Conservation (phyloP, 2,797 vertebrate species). For the Syncerus caffer region DNA sequence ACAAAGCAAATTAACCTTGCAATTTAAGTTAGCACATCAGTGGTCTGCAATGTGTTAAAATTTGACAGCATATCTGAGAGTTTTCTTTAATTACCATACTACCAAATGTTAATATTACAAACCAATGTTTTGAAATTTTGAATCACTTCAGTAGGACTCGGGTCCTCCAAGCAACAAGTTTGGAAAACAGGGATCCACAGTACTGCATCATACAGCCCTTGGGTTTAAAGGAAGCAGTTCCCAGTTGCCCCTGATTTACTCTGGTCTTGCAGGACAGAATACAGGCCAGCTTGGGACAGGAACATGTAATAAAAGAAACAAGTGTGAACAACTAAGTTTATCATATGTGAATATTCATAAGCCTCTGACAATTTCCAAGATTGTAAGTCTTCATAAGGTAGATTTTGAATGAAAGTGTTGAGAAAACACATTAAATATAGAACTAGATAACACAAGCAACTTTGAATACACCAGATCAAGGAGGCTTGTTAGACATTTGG, state of each 20-base stretch:
- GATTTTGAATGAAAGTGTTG: neutral
- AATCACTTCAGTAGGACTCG: neutral
- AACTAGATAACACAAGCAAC: neutral
- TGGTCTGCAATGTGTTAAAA: neutral
- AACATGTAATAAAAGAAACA: neutral
- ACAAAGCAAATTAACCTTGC: constrained; percentile 50
- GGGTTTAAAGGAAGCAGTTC: neutral
- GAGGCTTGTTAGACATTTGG: neutral
- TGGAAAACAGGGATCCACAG: neutral
- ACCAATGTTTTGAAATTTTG: neutral
- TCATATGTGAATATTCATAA: constrained; percentile 46
- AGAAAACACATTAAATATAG: neutral
- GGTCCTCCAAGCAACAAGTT: neutral
- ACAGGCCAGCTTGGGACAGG: neutral
- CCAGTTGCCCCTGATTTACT: neutral
- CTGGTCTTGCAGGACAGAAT: neutral
- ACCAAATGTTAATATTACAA: neutral
- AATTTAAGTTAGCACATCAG: neutral
- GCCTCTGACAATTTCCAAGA: constrained; percentile 48
- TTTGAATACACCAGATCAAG: neutral
- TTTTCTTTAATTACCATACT: neutral
- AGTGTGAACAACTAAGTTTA: constrained; percentile 15
- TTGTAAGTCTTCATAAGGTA: constrained; percentile 20
- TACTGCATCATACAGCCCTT: neutral
- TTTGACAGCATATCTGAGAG: neutral